Base-by-base conservation (phyloP, 1,140 invertebrate genomes). In the Globodera ellingtonae region DNA sequence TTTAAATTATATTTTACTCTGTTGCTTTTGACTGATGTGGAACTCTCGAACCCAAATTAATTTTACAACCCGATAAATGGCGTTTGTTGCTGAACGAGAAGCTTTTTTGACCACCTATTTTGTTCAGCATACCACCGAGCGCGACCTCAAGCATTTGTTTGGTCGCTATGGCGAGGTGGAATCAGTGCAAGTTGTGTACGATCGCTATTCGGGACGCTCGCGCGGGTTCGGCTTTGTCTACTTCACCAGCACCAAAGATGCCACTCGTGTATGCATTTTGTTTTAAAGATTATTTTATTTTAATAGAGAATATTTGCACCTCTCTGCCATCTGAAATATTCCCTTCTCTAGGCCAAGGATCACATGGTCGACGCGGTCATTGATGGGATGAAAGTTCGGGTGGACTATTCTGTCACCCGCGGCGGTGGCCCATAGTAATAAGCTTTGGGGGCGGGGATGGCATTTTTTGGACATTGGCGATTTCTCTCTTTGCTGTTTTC, bases 211-310 rank as follows among this genome's bases (percentile, higher is more conserved):
- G 86, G 94, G 94, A 24, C 91, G 95, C 82, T 98, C 96, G 0
- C 91, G 96, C 86, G 97, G 97, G 47, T 99, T 98, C 91, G 95
- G 94, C 82, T 99, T 99, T 91, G 94, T 98, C 48, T 98, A 98
- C 91, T 98, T 94, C 91, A 93, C 94, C 89, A 93, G 92, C 71
- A 90, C 93, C 10, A 94, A 95, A 71, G 95, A 98, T 92, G 95
- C 97, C 0, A 94, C 94, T 88, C 93, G 94, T 79, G 81, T 82
- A 70, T 67, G 66, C n/a, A 62, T 35, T 84, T 46, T 21, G 2
- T 47, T 77, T 7, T 13, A 46, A 44, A 75, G 24, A 44, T 65
- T 67, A 24, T 6, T 24, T 24, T n/a, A n/a, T 24, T 15, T 13
- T 46, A n/a, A 1, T 6, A 21, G 0, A 67, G 6, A 4, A 9